Percentiles rank a stretch among this genome's conserved stretches.
Conservation (phyloP, 2,797 vertebrate species). For the Merluccius polli region DNA sequence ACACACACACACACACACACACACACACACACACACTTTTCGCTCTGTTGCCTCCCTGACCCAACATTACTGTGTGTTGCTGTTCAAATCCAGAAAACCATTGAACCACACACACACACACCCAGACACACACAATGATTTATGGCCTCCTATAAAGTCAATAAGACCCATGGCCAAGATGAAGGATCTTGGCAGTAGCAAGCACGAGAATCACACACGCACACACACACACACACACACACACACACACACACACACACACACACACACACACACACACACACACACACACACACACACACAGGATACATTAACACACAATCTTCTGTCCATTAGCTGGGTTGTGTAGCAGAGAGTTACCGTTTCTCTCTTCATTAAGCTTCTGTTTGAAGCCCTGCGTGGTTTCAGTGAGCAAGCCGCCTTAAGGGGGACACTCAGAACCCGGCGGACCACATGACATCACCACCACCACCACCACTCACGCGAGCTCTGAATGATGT, state of each 20-base stretch:
- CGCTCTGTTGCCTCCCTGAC: conserved; percentile 50
- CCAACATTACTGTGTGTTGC: conserved; percentile 59
- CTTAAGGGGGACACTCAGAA: background rate
- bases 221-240: conserved; percentile 22
- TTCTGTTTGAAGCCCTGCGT: background rate
- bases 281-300: conserved; percentile 5
- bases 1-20: conserved; percentile 17
- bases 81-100: conserved; percentile 54
- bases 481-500: background rate
- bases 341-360: background rate
- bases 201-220: conserved; percentile 35
- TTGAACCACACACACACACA: conserved; percentile 34
- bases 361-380: background rate
- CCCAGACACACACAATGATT: conserved; percentile 58
- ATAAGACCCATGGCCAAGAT: conserved; percentile 64
- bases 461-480: background rate
- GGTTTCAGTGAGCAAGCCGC: background rate
- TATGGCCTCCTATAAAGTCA: conserved; percentile 69
- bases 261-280: conserved; percentile 7
- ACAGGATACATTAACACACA: background rate
- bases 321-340: conserved; percentile 1
- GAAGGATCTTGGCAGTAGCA: conserved; percentile 49
- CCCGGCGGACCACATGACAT: background rate
- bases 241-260: conserved; percentile 18
- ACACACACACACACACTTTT: conserved; percentile 25